Base-by-base conservation (phyloP, 1,140 invertebrate genomes). In the Cydia splendana region DNA sequence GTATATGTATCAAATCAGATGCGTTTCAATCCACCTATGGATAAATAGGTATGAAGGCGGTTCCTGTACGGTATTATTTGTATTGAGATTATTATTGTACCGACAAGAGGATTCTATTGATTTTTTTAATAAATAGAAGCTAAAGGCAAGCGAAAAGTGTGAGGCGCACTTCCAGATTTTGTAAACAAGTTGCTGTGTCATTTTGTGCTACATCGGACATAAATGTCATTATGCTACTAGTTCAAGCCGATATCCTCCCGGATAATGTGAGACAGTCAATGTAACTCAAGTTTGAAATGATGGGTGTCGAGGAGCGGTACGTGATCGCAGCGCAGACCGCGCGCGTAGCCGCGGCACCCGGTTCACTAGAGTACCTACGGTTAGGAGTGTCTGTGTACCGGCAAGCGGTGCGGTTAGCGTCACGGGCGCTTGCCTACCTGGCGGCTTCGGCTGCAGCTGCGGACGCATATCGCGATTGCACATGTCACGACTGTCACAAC, bases 391-490 rank as follows among this genome's bases (percentile, higher is more conserved):
- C 24, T 45, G 65, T 10, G 30, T 77, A 18, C 77, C 74, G 74
- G 73, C 53, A 42, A 67, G 53, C 62, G 62, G 62, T 75, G 57
- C 24, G 84, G 81, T 87, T 86, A 85, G 87, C 82, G 76, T 81
- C 83, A 86, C 87, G 78, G 82, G 82, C 81, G 80, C 82, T 62
- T 62, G 86, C 89, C 88, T 94, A 94, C 94, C 94, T 94, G 89
- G 86, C 80, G 92, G 88, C 85, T 89, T 91, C 83, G 85, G 84
- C 79, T 87, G 91, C 84, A 94, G 89, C 81, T 92, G 84, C 85
- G 94, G 90, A 76, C 82, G 89, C 82, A 94, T 88, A 74, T 91
- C 83, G 79, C 84, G 88, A 88, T 95, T 95, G 91, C 94, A 95
- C 93, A 93, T 94, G 88, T 94, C 93, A 84, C 86, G 87, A 80